Base-by-base conservation (phyloP, 2,888 invertebrate species). In the Ormyrus rosae region DNA sequence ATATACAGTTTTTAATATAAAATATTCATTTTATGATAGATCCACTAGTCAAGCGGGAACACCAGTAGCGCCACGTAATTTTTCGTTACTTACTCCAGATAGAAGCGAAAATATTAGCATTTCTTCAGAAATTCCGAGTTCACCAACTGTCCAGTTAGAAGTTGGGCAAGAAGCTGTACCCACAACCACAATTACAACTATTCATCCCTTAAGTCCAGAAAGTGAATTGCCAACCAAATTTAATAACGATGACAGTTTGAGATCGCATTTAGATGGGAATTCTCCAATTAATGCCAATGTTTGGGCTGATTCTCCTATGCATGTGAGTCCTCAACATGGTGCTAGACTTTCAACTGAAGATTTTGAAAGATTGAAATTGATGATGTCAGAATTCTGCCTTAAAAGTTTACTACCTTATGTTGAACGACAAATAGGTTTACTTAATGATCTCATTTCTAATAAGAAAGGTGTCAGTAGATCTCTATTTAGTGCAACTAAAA, bases 401-500 rank as follows among this genome's bases (percentile, higher is more conserved):
- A 94, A 96, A 87, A 96, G 97, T 45, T 92, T 99, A 80, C 92
- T 99, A 82, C 99, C 99, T 0, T 97, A 97, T 90, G 94, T 98
- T 58, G 99, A 99, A 90, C 95, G 95, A 88, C 95, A 97, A 91
- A 96, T 99, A 86, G 93, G 93, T 75, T 92, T 94, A 80, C 91
- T 98, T 60, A 95, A 94, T 87, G 97, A 97, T 89, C 93, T 94
- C 84, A 94, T 96, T 75, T 94, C 96, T 45, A 96, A 96, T 87
- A 96, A 96, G 88, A 98, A 98, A 91, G 98, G 98, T 6, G 96
- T 99, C 4, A 97, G 98, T 88, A 94, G 97, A 88, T 98, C 98
- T 0, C 92, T 99, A 83, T 93, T 99, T 83, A 98, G 96, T 89
- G 98, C 98, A 19, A 98, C 99, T 1, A 98, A 98, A 91, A 93